phyloP scores from a whole-genome alignment of 2,888 invertebrate species.

The Charanyca ferruginea region DNA sequence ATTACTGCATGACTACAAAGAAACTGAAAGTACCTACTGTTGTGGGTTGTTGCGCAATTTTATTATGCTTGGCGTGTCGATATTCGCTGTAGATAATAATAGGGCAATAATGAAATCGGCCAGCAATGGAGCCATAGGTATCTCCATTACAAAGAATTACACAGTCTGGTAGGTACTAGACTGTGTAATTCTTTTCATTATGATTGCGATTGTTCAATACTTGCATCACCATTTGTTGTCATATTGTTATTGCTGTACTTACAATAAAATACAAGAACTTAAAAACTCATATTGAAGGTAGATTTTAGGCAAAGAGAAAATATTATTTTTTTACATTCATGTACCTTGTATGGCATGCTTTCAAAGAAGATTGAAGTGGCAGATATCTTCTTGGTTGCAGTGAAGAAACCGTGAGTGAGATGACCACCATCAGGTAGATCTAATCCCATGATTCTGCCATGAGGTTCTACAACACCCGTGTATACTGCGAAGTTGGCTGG shows the following conservation, averaged over 20 bases:
- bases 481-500: slow-evolving; percentile 99
- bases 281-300: not conserved
- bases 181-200: not conserved
- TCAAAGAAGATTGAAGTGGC: slow-evolving; percentile 99
- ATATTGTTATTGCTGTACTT: not conserved
- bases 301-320: too few species aligned
- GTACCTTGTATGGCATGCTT: slow-evolving; percentile 99
- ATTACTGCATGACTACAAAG: slow-evolving; percentile 16
- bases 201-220: not conserved
- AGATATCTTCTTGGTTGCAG: slow-evolving; percentile 97
- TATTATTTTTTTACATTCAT: too few species aligned
- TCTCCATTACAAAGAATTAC: too few species aligned
- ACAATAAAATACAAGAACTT: not conserved
- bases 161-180: too few species aligned
- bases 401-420: slow-evolving; percentile 98
- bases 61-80: slow-evolving; percentile 1
- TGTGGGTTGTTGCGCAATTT: slow-evolving; percentile 22
- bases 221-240: not conserved
- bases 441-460: slow-evolving; percentile 98
- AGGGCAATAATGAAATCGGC: slow-evolving; percentile 9
- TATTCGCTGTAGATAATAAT: slow-evolving; percentile 3
- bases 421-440: slow-evolving; percentile 99
- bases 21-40: slow-evolving; percentile 33
- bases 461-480: slow-evolving; percentile 97
- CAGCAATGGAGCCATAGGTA: not conserved